phyloP scores from a whole-genome alignment of 1,140 invertebrate species.

The Scaptomyza graminum region DNA sequence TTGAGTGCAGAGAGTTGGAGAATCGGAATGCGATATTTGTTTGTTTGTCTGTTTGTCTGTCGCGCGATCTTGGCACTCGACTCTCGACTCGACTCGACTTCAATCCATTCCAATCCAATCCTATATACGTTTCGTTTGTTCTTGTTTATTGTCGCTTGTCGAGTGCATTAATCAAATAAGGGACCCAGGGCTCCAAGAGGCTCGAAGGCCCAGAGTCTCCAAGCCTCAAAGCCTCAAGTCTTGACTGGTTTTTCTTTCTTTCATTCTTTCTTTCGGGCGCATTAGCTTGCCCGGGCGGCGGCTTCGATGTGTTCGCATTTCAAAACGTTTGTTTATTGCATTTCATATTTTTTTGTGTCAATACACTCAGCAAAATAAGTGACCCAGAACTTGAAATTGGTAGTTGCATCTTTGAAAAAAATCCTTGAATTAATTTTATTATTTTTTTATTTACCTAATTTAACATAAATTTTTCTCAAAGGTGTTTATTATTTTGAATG shows the following conservation, averaged over 20 bases:
- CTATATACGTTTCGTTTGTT: constrained; percentile 26
- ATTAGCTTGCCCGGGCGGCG: constrained; percentile 50
- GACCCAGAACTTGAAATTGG: no score
- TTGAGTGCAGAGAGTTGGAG: background rate
- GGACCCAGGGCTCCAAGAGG: background rate
- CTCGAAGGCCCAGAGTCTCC: background rate
- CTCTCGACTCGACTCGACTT: constrained; percentile 14
- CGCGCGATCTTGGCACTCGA: constrained; percentile 23
- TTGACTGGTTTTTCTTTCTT: background rate
- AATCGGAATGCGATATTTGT: constrained; percentile 69
- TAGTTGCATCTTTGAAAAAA: no score
- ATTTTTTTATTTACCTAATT: no score
- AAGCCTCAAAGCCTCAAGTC: background rate
- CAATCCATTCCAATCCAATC: background rate
- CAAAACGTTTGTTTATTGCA: constrained; percentile 31
- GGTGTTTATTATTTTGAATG: no score
- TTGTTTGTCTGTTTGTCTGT: constrained; percentile 57
- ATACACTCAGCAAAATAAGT: background rate
- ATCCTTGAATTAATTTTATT: no score
- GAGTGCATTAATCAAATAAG: constrained; percentile 79
- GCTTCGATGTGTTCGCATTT: constrained; percentile 49
- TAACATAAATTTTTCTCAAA: no score
- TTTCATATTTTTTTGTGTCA: constrained; percentile 32
- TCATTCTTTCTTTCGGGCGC: constrained; percentile 16
- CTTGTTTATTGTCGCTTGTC: constrained; percentile 78